These are phyloP conservation scores for Pachycephus smyrnensis DNA, from an alignment of 2,888 invertebrate genomes.

Conservation along the genomic window DNA sequence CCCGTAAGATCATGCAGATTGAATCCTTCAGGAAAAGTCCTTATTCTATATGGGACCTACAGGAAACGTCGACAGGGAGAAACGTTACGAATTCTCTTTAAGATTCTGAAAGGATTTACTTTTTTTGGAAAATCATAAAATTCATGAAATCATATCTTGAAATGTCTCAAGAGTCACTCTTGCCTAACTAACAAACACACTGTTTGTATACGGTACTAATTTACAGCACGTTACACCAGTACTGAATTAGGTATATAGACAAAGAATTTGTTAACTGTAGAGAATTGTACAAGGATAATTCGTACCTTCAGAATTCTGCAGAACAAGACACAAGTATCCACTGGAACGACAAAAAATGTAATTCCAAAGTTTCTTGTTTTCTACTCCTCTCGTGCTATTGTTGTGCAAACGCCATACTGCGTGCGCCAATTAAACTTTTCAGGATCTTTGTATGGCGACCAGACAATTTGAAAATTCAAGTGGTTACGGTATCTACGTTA, in stretches of 20 bases:
- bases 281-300: neutral
- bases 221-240: neutral
- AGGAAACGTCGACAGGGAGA: too few species aligned
- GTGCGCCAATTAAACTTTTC: neutral
- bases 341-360: neutral
- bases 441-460: neutral
- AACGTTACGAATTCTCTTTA: too few species aligned
- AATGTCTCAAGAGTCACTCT: neutral
- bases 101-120: neutral
- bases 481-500: neutral
- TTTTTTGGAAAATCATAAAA: neutral
- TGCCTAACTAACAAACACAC: neutral
- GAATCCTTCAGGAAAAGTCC: neutral
- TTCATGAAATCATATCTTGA: neutral
- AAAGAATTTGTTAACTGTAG: neutral
- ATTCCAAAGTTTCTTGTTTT: neutral
- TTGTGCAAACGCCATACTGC: neutral
- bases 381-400: neutral
- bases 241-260: neutral
- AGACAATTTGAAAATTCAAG: neutral
- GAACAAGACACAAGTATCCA: neutral
- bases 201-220: neutral
- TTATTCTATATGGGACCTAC: neutral
- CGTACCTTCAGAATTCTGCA: neutral
- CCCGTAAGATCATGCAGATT: neutral